Conservation (phyloP, 2,113 vertebrate genomes). For the Machaerirhynchus nigripectus region DNA sequence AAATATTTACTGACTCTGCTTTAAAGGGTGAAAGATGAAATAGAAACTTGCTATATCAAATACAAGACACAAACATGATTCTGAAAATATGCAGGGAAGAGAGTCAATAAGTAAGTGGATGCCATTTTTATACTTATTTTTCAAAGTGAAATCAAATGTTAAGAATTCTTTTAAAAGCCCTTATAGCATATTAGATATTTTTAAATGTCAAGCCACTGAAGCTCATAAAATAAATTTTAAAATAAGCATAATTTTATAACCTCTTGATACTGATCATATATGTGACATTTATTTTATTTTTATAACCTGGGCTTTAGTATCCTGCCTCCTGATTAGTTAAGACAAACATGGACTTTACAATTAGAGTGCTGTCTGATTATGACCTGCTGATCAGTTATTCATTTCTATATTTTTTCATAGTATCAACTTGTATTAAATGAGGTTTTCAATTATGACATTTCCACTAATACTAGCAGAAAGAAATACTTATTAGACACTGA, state of each 20-base stretch:
- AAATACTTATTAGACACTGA: conserved; percentile 4
- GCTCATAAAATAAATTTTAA: not conserved
- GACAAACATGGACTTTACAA: not conserved
- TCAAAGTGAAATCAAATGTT: conserved; percentile 23
- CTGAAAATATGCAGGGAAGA: not conserved
- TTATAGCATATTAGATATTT: not conserved
- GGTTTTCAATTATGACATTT: not conserved
- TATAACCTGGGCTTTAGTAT: not conserved
- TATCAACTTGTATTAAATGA: not conserved
- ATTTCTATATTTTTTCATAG: not conserved
- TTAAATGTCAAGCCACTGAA: conserved; percentile 34
- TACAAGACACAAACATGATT: not conserved
- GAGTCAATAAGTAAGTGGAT: not conserved
- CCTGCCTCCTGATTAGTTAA: not conserved
- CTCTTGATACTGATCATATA: not conserved
- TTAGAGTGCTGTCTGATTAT: not conserved
- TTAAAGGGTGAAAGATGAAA: not conserved
- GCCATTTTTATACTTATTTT: not conserved
- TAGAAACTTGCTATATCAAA: not conserved
- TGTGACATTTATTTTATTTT: not conserved
- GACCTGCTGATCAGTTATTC: not conserved
- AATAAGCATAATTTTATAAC: conserved; percentile 11
- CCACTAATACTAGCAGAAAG: not conserved
- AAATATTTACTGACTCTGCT: conserved; percentile 19
- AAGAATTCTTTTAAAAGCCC: conserved; percentile 32